These are phyloP conservation scores for Chelidonichthys spinosus DNA, from an alignment of 2,797 vertebrate genomes.

Conservation along the genomic window DNA sequence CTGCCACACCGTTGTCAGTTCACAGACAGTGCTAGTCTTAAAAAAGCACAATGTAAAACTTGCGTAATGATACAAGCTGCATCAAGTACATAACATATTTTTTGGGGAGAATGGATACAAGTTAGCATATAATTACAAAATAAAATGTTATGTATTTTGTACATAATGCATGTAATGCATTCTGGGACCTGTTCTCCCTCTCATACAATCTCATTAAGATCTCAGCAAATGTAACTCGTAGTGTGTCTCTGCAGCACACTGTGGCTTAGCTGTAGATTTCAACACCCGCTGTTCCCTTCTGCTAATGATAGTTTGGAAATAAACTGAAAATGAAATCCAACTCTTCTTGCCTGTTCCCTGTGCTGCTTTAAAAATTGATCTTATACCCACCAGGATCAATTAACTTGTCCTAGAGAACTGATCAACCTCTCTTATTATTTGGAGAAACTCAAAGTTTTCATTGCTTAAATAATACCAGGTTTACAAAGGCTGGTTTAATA, in stretches of 20 bases:
- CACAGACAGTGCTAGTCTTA: background rate
- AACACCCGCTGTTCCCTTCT: constrained; percentile 11
- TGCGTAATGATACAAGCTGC: background rate
- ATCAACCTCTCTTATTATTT: constrained; percentile 42
- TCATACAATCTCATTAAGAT: background rate
- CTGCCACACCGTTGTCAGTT: background rate
- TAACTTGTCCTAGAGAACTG: constrained; percentile 28
- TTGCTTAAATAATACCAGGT: constrained; percentile 32
- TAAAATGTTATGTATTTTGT: too few relatives aligned
- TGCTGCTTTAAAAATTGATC: constrained; percentile 43
- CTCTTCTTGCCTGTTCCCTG: constrained; percentile 20
- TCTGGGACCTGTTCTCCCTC: background rate
- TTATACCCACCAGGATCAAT: constrained; percentile 35
- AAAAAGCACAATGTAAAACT: background rate
- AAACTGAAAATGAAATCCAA: constrained; percentile 30
- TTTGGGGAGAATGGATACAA: background rate
- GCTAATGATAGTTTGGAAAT: constrained; percentile 39
- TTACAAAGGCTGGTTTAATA: constrained; percentile 29
- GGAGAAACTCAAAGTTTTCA: constrained; percentile 19
- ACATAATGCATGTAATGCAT: background rate
- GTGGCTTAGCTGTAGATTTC: constrained; percentile 13
- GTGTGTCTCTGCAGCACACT: constrained; percentile 2
- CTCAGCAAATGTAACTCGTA: background rate
- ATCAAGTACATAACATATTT: background rate
- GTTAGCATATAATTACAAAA: background rate